Conservation (phyloP, 2,888 invertebrate species). For the Hecatera dysodea region DNA sequence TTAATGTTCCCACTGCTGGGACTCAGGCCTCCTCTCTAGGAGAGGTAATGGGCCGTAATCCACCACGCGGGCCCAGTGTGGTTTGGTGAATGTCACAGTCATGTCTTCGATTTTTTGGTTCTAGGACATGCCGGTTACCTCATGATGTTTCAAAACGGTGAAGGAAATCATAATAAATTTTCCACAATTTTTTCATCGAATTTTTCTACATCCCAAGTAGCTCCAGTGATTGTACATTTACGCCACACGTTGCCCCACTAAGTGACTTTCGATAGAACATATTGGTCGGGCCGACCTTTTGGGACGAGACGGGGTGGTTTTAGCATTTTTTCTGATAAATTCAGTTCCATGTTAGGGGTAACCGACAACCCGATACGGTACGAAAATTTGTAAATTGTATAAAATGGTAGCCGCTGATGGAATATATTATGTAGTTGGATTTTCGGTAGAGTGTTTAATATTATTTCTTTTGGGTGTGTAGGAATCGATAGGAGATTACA, state of each 20-base stretch:
- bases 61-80: no score
- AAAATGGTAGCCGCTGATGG: slow-evolving; percentile 50
- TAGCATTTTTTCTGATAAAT: slow-evolving; percentile 84
- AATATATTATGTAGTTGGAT: slow-evolving; percentile 58
- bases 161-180: no score
- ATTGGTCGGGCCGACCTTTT: slow-evolving; percentile 80
- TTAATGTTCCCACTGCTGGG: no score
- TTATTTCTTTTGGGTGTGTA: slow-evolving; percentile 25
- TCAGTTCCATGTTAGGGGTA: slow-evolving; percentile 71
- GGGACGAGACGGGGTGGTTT: slow-evolving; percentile 80
- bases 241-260: slow-evolving; percentile 76
- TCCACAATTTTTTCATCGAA: slow-evolving; percentile 31
- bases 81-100: no score
- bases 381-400: slow-evolving; percentile 71
- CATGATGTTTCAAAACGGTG: no score
- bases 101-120: no score
- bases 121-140: no score
- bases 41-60: no score
- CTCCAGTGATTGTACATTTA: slow-evolving; percentile 71
- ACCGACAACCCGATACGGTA: slow-evolving; percentile 54
- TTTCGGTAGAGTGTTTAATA: slow-evolving; percentile 35
- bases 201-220: slow-evolving; percentile 67
- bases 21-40: no score
- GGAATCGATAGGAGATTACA: not conserved
- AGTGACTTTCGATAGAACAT: slow-evolving; percentile 88